These are phyloP conservation scores for Cotesia vestalis DNA, from an alignment of 1,140 invertebrate species.

Conservation along the genomic window DNA sequence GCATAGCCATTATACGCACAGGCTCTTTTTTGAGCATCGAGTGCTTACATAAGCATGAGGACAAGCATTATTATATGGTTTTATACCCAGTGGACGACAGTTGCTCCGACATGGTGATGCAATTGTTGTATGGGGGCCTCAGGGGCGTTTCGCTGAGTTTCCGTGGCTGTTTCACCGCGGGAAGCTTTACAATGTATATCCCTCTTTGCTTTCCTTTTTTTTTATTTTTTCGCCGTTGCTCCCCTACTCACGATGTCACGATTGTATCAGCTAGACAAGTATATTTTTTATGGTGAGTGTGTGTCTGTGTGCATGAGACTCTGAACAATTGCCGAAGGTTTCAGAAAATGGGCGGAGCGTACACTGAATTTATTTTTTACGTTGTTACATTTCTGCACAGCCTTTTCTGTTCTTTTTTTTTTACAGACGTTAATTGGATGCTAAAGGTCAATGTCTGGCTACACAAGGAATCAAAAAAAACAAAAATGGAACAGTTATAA, in stretches of 20 bases:
- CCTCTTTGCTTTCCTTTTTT: not conserved
- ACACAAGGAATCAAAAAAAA: no score
- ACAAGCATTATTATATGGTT: slow-evolving; percentile 31
- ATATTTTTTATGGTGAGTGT: no score
- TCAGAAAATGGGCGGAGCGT: no score
- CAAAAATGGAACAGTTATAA: no score
- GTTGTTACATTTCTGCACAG: no score
- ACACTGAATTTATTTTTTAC: no score
- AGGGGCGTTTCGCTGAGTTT: slow-evolving; percentile 34
- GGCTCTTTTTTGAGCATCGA: no score
- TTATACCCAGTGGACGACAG: slow-evolving; percentile 32
- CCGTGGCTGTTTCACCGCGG: slow-evolving; percentile 36
- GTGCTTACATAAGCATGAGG: not conserved
- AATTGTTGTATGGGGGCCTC: slow-evolving; percentile 19
- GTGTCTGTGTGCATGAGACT: no score
- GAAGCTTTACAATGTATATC: slow-evolving; percentile 9
- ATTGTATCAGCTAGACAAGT: slow-evolving; percentile 34
- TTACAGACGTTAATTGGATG: no score
- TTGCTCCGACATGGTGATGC: slow-evolving; percentile 27
- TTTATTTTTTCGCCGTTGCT: slow-evolving; percentile 8
- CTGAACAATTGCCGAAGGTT: no score
- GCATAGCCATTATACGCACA: not conserved
- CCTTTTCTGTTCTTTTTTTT: no score
- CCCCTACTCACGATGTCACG: slow-evolving; percentile 23
- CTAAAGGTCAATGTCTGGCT: no score